Base-by-base conservation (phyloP, 2,113 vertebrate species). In the Eidolon helvum region DNA sequence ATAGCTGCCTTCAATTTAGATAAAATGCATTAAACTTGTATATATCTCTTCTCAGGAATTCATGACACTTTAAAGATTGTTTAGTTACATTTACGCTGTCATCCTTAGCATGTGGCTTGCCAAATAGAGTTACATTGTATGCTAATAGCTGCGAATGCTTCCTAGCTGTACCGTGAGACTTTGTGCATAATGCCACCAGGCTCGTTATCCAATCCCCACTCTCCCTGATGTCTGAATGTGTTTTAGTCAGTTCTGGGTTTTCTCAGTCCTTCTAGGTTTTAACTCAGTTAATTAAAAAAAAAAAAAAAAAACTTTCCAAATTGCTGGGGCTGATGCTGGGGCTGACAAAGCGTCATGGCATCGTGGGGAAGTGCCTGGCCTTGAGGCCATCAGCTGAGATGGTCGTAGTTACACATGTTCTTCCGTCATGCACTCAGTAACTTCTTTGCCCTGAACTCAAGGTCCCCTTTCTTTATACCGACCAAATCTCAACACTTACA, bases 41-140 rank as follows among this genome's bases (percentile, higher is more conserved):
- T 96, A 96, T 95, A 87, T 94, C 86, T 95, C 84, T 90, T 79
- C 77, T 96, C 63, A 95, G 95, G 88, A 92, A 92, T 96, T 96
- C 96, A 95, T 92, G 94, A 69, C 93, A 72, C 75, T 90, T 71
- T 72, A 68, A 87, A 88, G 92, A 74, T 80, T 92, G 95, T 61
- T 94, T 84, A 72, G 61, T 88, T 77, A 92, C 57, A 92, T 53
- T 96, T 57, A 9, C 2, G 30, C 79, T 87, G 28, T 94, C 77
- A 90, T 59, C 69, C n/a, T 4, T 28, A 71, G 57, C 87, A 35
- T 65, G 80, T 14, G 9, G n/a, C 77, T 71, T 88, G 53, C 57
- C 79, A 82, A 91, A 24, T 50, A 45, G 85, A 96, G 84, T 59
- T 88, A 43, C 8, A 45, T 4, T 26, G 43, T 35, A 28, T 4